These are phyloP conservation scores for Vulpes vulpes DNA, from an alignment of 2,113 vertebrate genomes.

Conservation along the genomic window DNA sequence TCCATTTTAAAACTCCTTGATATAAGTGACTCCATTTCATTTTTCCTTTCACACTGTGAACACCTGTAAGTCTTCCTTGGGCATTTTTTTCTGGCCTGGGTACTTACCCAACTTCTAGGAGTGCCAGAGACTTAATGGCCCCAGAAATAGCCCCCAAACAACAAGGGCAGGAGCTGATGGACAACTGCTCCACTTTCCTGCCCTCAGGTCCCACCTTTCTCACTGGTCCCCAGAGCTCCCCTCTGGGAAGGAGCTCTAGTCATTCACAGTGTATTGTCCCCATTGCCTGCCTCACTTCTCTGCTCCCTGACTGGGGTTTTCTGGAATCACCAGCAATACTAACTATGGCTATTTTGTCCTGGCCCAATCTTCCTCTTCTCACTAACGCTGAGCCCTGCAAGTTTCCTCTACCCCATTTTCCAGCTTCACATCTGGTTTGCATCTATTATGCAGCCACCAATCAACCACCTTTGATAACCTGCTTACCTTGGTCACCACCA, in stretches of 20 bases:
- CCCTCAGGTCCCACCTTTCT: too few species aligned
- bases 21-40: neutral
- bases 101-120: neutral
- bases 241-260: too few species aligned
- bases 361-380: neutral
- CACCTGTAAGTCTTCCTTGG: too few species aligned
- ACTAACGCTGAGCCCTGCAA: neutral
- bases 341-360: neutral
- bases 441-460: neutral
- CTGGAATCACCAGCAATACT: neutral
- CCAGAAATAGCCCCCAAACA: neutral
- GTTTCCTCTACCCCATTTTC: neutral
- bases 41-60: neutral
- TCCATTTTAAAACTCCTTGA: neutral
- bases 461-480: neutral
- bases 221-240: neutral
- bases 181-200: neutral
- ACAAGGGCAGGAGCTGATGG: neutral
- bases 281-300: neutral
- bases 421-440: neutral
- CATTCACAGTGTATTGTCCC: neutral
- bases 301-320: too few species aligned
- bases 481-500: neutral
- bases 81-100: neutral
- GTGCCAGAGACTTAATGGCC: neutral